Evolutionary conservation across 2,113 vertebrate genomes (phyloP), one percentile per base, ranked within the genome.

Genomic region (Equus quagga): DNA sequence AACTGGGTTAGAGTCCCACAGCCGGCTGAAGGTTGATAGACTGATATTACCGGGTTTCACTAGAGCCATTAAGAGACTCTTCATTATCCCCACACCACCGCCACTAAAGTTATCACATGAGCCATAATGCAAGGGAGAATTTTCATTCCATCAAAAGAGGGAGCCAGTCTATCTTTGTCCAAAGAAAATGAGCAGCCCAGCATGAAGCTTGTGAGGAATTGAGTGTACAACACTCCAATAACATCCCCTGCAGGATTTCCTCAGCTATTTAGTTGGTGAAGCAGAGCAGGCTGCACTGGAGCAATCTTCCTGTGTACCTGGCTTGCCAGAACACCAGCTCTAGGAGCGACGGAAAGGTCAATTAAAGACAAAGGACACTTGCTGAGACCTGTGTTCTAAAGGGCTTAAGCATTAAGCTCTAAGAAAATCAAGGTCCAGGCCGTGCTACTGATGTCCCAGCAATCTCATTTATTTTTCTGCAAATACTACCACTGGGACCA

Each of bases 1-100:
- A 98, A 97, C 97, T 96, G 67, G 98, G 96, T 98, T 97, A 93
- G 98, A 96, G 97, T 98, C 98, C 97, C 97, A 97, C 98, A 98
- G 97, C 98, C 96, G 73, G 98, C 97, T 98, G 93, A 97, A 98
- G 97, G 97, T 94, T 97, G 97, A 95, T 94, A 94, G 81, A 98
- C 84, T 60, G 96, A 91, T 92, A 95, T 98, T 94, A 95, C 89
- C 0, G 13, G 90, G 86, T 97, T 97, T 96, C 97, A 97, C 97
- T 64, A 65, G 97, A 85, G 81, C 92, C 94, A 96, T 97, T 98
- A 98, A 98, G 98, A 96, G 97, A 15, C 96, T 54, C 93, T 97
- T 98, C 96, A 96, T 98, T 89, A 49, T 83, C 98, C 95, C 93
- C 96, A 92, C 24, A 86, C 83, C 8, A 8, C 96, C 4, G 28